Conservation (phyloP, 2,113 vertebrate species). For the Neofelis nebulosa region DNA sequence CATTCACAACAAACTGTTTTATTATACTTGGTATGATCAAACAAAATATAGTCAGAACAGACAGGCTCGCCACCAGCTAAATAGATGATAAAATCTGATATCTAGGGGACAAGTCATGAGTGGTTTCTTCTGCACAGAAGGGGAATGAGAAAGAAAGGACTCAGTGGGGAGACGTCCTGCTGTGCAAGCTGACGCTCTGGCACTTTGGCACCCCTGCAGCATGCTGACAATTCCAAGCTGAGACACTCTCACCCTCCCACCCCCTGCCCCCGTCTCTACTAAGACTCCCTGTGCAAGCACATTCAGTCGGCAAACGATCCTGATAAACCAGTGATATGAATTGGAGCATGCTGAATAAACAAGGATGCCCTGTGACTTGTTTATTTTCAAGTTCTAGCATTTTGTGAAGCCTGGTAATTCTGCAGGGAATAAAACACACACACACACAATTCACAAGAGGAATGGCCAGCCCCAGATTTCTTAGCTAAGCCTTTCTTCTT, state of each 20-base stretch:
- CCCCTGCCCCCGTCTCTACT: background rate
- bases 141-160: conserved; percentile 22
- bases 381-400: conserved; percentile 59
- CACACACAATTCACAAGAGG: conserved; percentile 51
- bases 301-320: conserved; percentile 50
- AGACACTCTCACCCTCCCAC: background rate
- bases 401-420: conserved; percentile 60
- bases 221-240: conserved; percentile 4
- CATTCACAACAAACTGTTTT: background rate
- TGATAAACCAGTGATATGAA: conserved; percentile 50
- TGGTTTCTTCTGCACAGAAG: conserved; percentile 60
- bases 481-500: conserved; percentile 68
- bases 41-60: background rate
- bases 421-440: conserved; percentile 58
- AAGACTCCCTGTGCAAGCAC: conserved; percentile 28
- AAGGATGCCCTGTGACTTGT: conserved; percentile 62
- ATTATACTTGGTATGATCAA: background rate
- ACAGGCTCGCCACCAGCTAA: background rate
- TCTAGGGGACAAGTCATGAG: background rate
- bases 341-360: conserved; percentile 54
- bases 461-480: conserved; percentile 21
- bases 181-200: conserved; percentile 63
- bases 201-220: background rate
- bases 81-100: background rate
- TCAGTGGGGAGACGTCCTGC: conserved; percentile 51